These are phyloP conservation scores for Laupala kohalensis DNA, from an alignment of 1,140 invertebrate genomes.

Conservation along the genomic window DNA sequence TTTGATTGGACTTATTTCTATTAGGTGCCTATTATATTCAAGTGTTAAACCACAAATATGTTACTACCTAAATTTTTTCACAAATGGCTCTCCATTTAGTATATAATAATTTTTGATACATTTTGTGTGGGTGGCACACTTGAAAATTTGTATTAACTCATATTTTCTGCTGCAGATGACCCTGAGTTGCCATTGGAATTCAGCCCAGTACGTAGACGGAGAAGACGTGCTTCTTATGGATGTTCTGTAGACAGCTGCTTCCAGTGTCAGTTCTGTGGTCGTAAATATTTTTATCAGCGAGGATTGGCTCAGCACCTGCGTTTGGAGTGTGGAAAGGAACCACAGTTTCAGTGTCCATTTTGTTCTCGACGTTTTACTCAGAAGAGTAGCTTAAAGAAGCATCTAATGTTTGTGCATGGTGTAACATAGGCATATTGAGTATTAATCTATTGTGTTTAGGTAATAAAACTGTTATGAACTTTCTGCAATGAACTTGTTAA, in stretches of 20 bases:
- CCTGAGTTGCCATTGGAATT: neutral
- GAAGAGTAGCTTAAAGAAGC: slow-evolving; percentile 18
- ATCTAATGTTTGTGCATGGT: too few species aligned
- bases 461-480: too few species aligned
- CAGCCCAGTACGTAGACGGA: neutral
- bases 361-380: slow-evolving; percentile 30
- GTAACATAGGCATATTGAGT: too few species aligned
- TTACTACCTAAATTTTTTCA: too few species aligned
- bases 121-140: neutral
- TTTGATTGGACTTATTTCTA: too few species aligned
- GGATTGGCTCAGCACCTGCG: slow-evolving; percentile 30
- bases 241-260: neutral
- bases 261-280: neutral
- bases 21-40: too few species aligned
- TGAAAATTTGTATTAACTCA: neutral
- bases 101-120: slow-evolving; percentile 18
- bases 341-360: slow-evolving; percentile 34
- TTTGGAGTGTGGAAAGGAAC: slow-evolving; percentile 47
- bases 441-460: too few species aligned
- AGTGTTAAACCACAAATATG: too few species aligned
- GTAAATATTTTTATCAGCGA: neutral
- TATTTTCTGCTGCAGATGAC: neutral
- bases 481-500: too few species aligned
- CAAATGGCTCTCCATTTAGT: too few species aligned
- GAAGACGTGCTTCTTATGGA: neutral